Base-by-base conservation (phyloP, 2,797 vertebrate species). In the Hipposideros larvatus region DNA sequence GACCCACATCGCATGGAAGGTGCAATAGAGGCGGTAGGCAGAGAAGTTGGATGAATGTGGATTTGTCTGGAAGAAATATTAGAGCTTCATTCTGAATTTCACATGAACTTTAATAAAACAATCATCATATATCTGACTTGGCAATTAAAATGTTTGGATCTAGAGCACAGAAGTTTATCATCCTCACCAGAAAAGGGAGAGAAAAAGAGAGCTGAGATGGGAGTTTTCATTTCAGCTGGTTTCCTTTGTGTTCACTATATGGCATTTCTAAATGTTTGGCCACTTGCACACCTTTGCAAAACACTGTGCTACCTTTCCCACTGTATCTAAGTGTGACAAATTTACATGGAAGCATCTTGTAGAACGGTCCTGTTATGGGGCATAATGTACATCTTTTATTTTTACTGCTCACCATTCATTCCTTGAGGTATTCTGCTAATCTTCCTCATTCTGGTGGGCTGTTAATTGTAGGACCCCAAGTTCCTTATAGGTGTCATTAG, bases 111-210 rank as follows among this genome's bases (percentile, higher is more conserved):
- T 11, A 85, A 14, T 51, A 61, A 66, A 93, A 85, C 28, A 85
- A 31, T 31, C 57, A 46, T 34, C 22, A 71, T n/a, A 14, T 53
- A 73, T 59, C 48, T 43, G 71, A 78, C 0, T 4, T 87, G 61
- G 48, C 51, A 90, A 28, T 84, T 82, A 75, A 95, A 79, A 87
- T 79, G 10, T 82, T 4, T 94, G 66, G 80, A 82, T 91, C 75
- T 90, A 87, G 57, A 92, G 41, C 43, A 91, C 59, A 71, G 57
- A 88, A 70, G 37, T 91, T 73, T 73, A 70, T 90, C 90, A 84
- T 41, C 43, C 34, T 92, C 34, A 9, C 2, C 68, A 75, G 68
- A 93, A 90, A 70, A 92, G 59, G 59, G 37, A 66, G 41, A 94
- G 66, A 96, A 65, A 95, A 43, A 87, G 93, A 80, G 43, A 65